Evolutionary conservation across 2,888 invertebrate genomes (phyloP), one percentile per base, ranked within the genome.

Genomic region (Eupithecia centaureata): DNA sequence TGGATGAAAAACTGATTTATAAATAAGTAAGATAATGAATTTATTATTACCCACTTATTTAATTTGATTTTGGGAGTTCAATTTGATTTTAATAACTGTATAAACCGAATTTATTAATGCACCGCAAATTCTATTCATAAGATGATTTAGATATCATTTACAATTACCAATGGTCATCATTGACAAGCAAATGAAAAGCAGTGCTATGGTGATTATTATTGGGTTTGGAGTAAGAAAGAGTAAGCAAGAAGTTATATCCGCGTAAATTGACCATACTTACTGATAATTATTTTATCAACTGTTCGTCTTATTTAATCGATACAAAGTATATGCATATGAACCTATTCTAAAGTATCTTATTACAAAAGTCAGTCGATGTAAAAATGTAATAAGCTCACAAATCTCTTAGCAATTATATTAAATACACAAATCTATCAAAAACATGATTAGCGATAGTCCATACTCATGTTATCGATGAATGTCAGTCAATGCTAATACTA

Each of bases 121-220:
- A 42, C n/a, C 8, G 30, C 1, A 33, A 10, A n/a, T 13, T 54
- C 2, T n/a, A 5, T 22, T 25, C 18, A 1, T 18, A 27, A 27
- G 0, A 22, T 42, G 22, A 73, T n/a, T n/a, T n/a, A 68, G 5
- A 30, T 25, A 35, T n/a, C 74, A 82, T 83, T 83, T 78, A 72
- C 77, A 67, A 67, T 57, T 68, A 61, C 67, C 80, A 81, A 84
- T 84, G 77, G 66, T 66, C 65, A 84, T 65, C 73, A 84, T 84
- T 80, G 82, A 79, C 67, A 73, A 68, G 52, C 28, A 38, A 77
- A 82, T 74, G 70, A 57, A 2, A 12, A 32, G 18, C 13, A 30
- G 27, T n/a, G 7, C 5, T 13, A 30, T 56, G 15, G 27, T 10
- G 10, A 30, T 32, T 0, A 22, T 47, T 18, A 4, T 18, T 3